Conservation (phyloP, 2,797 vertebrate species). For the Lateolabrax maculatus region DNA sequence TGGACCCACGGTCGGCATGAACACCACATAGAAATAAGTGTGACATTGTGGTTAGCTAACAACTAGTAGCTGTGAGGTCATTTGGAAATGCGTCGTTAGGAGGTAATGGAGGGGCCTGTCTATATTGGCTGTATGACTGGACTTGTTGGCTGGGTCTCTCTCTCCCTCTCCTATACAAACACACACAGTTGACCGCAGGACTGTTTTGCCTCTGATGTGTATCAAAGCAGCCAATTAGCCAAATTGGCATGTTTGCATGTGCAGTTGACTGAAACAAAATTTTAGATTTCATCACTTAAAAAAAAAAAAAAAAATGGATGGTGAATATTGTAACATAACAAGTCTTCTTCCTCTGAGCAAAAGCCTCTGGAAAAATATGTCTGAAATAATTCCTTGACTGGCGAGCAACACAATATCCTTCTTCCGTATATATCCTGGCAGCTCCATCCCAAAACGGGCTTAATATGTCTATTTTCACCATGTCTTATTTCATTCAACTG, state of each 20-base stretch:
- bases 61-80: conserved; percentile 57
- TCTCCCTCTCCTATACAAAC: conserved; percentile 42
- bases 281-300: conserved; percentile 48
- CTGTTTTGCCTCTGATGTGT: conserved; percentile 51
- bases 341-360: conserved; percentile 12
- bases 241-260: conserved; percentile 57
- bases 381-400: conserved; percentile 39
- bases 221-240: conserved; percentile 58
- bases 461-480: conserved; percentile 49
- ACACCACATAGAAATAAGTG: conserved; percentile 34
- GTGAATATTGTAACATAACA: conserved; percentile 33
- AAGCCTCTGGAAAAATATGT: conserved; percentile 50
- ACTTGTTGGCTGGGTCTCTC: conserved; percentile 43
- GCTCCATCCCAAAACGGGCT: conserved; percentile 13
- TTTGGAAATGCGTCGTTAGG: conserved; percentile 71
- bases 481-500: conserved; percentile 52
- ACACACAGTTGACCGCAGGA: conserved; percentile 45
- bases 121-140: conserved; percentile 63
- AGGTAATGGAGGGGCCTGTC: conserved; percentile 74
- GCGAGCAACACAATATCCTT: conserved; percentile 37
- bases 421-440: conserved; percentile 49
- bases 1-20: neutral
- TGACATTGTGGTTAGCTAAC: conserved; percentile 40
- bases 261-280: conserved; percentile 48
- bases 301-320: conserved; percentile 22